Conservation (phyloP, 2,113 vertebrate genomes). For the Triplophysa siluroides region DNA sequence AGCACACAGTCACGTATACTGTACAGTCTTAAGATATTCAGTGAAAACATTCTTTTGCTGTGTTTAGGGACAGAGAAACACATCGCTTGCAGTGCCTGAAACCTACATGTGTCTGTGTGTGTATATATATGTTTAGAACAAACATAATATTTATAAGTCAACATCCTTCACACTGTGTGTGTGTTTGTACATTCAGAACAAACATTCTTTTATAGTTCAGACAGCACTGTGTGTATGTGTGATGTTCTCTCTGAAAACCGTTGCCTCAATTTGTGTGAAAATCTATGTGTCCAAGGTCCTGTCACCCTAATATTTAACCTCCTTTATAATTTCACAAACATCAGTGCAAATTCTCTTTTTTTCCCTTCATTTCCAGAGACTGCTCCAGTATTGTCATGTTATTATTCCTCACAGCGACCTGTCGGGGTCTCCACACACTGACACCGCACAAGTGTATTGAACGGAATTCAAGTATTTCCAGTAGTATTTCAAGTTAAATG, state of each 20-base stretch:
- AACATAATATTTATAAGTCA: background rate
- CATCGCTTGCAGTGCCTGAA: slow-evolving; percentile 29
- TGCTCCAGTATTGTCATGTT: slow-evolving; percentile 18
- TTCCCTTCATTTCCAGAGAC: background rate
- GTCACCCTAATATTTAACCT: slow-evolving; percentile 5
- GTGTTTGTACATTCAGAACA: background rate
- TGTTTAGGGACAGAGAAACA: slow-evolving; percentile 15
- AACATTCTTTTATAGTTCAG: background rate
- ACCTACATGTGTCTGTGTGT: background rate
- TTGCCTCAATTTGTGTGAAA: slow-evolving; percentile 11
- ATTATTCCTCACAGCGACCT: background rate
- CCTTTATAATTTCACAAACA: background rate
- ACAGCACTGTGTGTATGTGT: slow-evolving; percentile 9
- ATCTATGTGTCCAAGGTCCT: slow-evolving; percentile 40
- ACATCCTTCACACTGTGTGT: slow-evolving; percentile 20
- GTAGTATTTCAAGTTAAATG: slow-evolving; percentile 18
- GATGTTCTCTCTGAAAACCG: slow-evolving; percentile 12
- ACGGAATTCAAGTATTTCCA: slow-evolving; percentile 29
- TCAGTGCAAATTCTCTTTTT: background rate
- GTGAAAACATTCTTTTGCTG: slow-evolving; percentile 9
- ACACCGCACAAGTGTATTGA: slow-evolving; percentile 13
- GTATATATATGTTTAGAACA: background rate
- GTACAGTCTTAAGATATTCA: background rate
- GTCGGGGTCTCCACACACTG: background rate
- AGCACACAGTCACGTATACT: background rate